phyloP scores from a whole-genome alignment of 2,797 vertebrate genomes.

The Orestias chungarensis region DNA sequence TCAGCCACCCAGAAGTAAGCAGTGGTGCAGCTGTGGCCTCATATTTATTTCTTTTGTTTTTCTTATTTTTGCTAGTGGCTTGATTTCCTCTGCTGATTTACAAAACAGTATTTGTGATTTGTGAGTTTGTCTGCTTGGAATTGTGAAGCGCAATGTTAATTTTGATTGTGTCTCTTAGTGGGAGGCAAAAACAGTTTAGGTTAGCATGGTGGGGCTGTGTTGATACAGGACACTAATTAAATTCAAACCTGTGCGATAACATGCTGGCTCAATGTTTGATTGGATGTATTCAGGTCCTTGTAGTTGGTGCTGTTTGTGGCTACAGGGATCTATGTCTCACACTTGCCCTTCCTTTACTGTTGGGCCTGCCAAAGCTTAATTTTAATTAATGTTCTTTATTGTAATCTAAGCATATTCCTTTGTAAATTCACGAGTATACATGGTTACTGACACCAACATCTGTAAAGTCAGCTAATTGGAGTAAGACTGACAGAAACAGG shows the following conservation, averaged over 20 bases:
- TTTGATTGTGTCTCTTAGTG: slow-evolving; percentile 8
- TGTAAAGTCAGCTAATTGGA: not conserved
- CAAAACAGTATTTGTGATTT: slow-evolving; percentile 33
- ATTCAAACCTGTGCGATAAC: slow-evolving; percentile 25
- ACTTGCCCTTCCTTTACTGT: not conserved
- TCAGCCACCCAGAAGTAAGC: slow-evolving; percentile 30
- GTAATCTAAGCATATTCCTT: slow-evolving; percentile 10
- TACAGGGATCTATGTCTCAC: slow-evolving; percentile 9
- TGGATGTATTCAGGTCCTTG: slow-evolving; percentile 4
- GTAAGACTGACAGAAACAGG: not conserved
- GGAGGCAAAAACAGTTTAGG: slow-evolving; percentile 26
- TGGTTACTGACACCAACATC: not conserved
- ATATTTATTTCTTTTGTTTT: slow-evolving; percentile 19
- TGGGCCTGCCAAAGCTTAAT: not conserved
- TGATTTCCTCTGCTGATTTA: slow-evolving; percentile 44
- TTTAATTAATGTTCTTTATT: slow-evolving; percentile 32
- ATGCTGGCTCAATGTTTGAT: slow-evolving; percentile 15
- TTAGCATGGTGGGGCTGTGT: slow-evolving; percentile 17
- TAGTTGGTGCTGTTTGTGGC: not conserved
- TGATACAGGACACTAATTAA: slow-evolving; percentile 35
- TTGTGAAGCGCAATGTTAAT: slow-evolving; percentile 22
- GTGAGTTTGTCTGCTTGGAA: slow-evolving; percentile 16
- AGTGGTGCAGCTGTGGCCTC: slow-evolving; percentile 33
- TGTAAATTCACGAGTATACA: slow-evolving; percentile 1
- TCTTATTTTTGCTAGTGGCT: slow-evolving; percentile 31